Conservation (phyloP, 2,888 invertebrate species). For the Eupithecia insigniata region DNA sequence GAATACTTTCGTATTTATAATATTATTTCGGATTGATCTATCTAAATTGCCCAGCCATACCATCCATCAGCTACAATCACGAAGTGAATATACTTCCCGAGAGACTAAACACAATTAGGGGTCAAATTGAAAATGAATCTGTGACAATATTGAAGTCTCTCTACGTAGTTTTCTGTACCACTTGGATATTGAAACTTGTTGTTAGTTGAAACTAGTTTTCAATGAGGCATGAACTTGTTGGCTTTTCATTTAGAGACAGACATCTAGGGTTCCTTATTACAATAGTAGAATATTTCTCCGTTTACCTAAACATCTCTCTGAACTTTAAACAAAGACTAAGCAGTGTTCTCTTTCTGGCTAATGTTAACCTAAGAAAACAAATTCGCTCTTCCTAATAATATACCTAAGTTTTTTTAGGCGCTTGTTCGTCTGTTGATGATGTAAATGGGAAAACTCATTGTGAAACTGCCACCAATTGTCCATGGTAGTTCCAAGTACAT, state of each 20-base stretch:
- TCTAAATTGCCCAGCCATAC: constrained; percentile 3
- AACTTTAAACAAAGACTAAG: too few species aligned
- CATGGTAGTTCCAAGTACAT: too few species aligned
- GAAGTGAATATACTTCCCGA: constrained; percentile 47
- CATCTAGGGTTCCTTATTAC: background rate
- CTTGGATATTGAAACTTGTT: background rate
- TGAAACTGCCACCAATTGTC: too few species aligned
- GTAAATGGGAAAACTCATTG: too few species aligned
- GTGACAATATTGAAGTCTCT: constrained; percentile 37
- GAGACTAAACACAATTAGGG: constrained; percentile 55
- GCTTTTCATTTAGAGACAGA: background rate
- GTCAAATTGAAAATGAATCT: constrained; percentile 60
- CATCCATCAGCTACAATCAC: constrained; percentile 9
- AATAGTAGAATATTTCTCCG: background rate
- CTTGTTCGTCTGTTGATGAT: too few species aligned
- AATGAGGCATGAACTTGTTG: background rate
- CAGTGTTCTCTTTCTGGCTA: too few species aligned
- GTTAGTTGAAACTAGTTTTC: background rate
- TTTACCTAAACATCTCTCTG: too few species aligned
- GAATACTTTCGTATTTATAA: too few species aligned
- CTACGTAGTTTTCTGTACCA: background rate
- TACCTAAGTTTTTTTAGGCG: too few species aligned
- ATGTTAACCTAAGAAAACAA: too few species aligned
- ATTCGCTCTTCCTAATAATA: too few species aligned
- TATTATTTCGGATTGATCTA: too few species aligned